These are phyloP conservation scores for Epinephelus malabaricus DNA, from an alignment of 2,797 vertebrate species.

Conservation along the genomic window DNA sequence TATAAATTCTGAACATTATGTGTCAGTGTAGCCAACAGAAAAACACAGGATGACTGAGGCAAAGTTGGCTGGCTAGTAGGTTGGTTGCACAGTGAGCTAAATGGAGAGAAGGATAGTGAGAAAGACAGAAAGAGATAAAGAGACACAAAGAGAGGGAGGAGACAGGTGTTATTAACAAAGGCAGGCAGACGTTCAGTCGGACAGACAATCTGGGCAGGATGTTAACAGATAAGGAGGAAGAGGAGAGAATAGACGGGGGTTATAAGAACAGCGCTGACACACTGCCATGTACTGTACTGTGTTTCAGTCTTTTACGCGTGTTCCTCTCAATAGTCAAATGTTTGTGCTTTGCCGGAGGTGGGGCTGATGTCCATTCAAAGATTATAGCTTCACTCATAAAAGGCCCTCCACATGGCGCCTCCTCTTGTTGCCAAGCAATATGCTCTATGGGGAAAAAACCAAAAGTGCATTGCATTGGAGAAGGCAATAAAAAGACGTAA, in stretches of 20 bases:
- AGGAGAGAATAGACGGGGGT: slow-evolving; percentile 36
- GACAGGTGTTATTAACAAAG: slow-evolving; percentile 52
- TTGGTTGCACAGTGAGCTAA: slow-evolving; percentile 58
- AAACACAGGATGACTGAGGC: slow-evolving; percentile 57
- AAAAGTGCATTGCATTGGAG: slow-evolving; percentile 65
- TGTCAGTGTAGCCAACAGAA: slow-evolving; percentile 39
- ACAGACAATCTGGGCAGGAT: slow-evolving; percentile 55
- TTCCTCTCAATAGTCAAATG: slow-evolving; percentile 71
- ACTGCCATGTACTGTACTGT: slow-evolving; percentile 56
- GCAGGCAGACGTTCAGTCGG: slow-evolving; percentile 61
- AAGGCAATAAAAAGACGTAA: slow-evolving; percentile 45
- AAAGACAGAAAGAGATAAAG: slow-evolving; percentile 33
- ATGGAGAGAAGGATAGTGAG: slow-evolving; percentile 29
- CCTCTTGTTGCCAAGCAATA: slow-evolving; percentile 80
- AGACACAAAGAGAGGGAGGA: slow-evolving; percentile 42
- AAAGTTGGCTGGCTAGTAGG: slow-evolving; percentile 57
- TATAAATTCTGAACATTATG: slow-evolving; percentile 48
- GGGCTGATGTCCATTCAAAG: slow-evolving; percentile 79
- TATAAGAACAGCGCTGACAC: slow-evolving; percentile 58
- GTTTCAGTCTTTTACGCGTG: slow-evolving; percentile 64
- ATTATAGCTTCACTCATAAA: slow-evolving; percentile 69
- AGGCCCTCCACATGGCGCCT: slow-evolving; percentile 68
- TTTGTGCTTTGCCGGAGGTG: slow-evolving; percentile 83
- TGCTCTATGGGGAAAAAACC: slow-evolving; percentile 69
- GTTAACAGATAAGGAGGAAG: slow-evolving; percentile 57